These are phyloP conservation scores for Acanthurus leucopareius DNA, from an alignment of 2,797 vertebrate species.

Conservation along the genomic window DNA sequence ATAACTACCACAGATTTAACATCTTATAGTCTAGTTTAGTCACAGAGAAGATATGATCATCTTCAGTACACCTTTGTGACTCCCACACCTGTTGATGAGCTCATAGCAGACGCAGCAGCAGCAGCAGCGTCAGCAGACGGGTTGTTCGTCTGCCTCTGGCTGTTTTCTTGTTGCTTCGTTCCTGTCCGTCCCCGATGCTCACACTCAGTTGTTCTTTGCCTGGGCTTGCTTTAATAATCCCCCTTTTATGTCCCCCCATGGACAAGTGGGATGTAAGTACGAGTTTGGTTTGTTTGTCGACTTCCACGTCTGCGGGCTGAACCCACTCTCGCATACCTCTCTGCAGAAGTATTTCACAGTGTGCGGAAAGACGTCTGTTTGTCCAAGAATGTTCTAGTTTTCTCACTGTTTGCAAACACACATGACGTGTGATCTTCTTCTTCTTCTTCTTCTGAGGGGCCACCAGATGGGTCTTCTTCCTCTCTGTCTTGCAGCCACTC, in stretches of 20 bases:
- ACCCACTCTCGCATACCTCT: conserved; percentile 28
- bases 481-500: conserved; percentile 12
- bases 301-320: conserved; percentile 11
- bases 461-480: conserved; percentile 32
- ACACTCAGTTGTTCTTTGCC: conserved; percentile 26
- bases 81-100: conserved; percentile 31
- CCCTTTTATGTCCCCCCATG: conserved; percentile 8
- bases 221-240: conserved; percentile 53
- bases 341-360: not conserved
- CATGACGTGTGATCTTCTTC: not conserved
- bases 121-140: not conserved
- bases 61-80: conserved; percentile 3
- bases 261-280: conserved; percentile 21
- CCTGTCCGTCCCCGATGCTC: not conserved
- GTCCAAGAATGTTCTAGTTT: conserved; percentile 12
- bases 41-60: not conserved
- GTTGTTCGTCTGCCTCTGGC: conserved; percentile 37
- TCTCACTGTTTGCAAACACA: not conserved
- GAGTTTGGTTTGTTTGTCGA: conserved; percentile 43
- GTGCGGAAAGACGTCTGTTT: conserved; percentile 11
- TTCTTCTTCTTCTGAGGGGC: conserved; percentile 23
- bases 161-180: conserved; percentile 29
- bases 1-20: not conserved
- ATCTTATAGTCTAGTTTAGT: not conserved
- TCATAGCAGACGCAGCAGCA: not conserved